A percentile compares a stretch with the other conserved stretches of the same genome.
These are phyloP conservation scores for Catamblyrhynchus diadema DNA, from an alignment of 2,797 vertebrate species.

Conservation along the genomic window DNA sequence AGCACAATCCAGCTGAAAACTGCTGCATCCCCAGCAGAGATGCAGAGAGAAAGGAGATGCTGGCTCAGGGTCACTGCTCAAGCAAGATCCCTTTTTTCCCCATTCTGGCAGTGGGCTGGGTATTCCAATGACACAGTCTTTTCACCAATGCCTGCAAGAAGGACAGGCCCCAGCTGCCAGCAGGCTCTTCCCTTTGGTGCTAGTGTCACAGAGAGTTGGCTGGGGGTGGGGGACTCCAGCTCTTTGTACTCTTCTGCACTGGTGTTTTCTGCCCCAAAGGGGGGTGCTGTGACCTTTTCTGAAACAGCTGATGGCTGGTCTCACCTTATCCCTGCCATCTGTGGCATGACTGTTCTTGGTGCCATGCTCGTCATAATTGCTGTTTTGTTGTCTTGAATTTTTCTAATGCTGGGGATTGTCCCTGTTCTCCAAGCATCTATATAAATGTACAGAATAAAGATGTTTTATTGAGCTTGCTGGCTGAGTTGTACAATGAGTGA, in stretches of 20 bases:
- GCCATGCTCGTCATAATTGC: constrained; percentile 68
- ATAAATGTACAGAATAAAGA: constrained; percentile 82
- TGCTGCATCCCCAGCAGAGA: background rate
- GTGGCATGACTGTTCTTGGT: constrained; percentile 62
- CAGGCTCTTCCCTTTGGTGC: constrained; percentile 18
- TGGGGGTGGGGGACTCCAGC: background rate
- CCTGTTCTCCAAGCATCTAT: constrained; percentile 50
- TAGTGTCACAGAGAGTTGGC: background rate
- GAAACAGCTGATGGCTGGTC: background rate
- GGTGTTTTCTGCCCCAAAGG: background rate
- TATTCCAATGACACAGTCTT: background rate
- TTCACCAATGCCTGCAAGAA: background rate
- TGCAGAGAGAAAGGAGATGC: background rate
- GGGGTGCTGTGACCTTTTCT: constrained; percentile 1
- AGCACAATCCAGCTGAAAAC: background rate
- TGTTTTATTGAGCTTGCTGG: constrained; percentile 72
- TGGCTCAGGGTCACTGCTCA: background rate
- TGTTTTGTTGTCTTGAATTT: constrained; percentile 72
- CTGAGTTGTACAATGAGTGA: background rate
- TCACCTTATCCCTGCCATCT: constrained; percentile 42
- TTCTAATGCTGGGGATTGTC: constrained; percentile 65
- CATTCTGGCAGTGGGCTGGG: background rate
- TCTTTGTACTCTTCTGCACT: background rate
- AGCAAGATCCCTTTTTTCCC: background rate
- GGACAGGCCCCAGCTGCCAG: background rate